Evolutionary conservation across 2,888 invertebrate genomes (phyloP), one percentile per base, ranked within the genome.

Genomic region (Coelopa pilipes): DNA sequence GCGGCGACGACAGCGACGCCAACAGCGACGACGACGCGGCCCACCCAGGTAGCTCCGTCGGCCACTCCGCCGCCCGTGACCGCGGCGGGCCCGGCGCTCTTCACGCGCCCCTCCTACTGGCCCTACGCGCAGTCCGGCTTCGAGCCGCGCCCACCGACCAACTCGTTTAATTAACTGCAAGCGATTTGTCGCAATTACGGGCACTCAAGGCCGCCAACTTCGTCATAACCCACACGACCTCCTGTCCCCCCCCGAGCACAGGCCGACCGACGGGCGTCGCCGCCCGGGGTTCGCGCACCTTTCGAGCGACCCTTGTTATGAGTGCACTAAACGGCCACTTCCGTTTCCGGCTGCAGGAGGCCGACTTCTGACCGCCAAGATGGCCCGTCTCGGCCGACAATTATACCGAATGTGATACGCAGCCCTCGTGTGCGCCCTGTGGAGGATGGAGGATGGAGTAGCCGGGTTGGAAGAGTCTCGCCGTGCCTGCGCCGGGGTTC

Each of bases 81-180:
- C 12, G 60, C 60, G 17, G 11, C 24, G 13, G 19, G 57, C 24
- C 82, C 88, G 1, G 83, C 89, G 15, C 89, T 90, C 77, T 89
- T 90, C 3, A 88, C 90, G 19, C 88, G 90, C 50, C 89, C 89
- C 15, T 67, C 79, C 69, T 90, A 90, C 80, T 91, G 89, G 89
- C 87, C 89, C 17, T 89, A 89, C 78, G 88, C 88, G 69, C 62
- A 73, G 60, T 19, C 85, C 87, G 73, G 79, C 74, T 76, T 79
- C 80, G 87, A 83, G 81, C 87, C 79, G 70, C 82, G 83, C 76
- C 82, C 84, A 77, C 81, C 86, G 76, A 78, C 83, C 72, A 85
- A 84, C 81, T 79, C 85, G 81, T 85, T 85, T 82, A 84, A 87
- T 82, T 87, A 83, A 83, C 34, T 69, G 50, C 46, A 57, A 68